Base-by-base conservation (phyloP, 2,113 vertebrate genomes). In the Macquaria ambigua region DNA sequence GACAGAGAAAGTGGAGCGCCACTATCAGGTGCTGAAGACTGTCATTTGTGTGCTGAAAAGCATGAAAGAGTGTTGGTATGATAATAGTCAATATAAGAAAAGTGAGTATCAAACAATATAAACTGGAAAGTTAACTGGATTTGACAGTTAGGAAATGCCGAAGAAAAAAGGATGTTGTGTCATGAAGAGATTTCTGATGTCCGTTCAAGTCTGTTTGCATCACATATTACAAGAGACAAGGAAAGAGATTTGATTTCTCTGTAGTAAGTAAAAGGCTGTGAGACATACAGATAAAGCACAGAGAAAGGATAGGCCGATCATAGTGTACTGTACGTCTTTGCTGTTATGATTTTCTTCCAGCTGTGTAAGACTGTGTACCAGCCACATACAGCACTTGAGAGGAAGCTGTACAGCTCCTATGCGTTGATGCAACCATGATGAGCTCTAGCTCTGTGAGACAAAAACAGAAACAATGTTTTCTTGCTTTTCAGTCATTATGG, bases 1-100 rank as follows among this genome's bases (percentile, higher is more conserved):
- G 20, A 56, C 21, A 37, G 12, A 71, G 37, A 68, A 76, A 79
- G 71, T 71, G 20, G 66, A 69, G 43, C 15, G 5, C 0, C 6
- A 46, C 84, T 63, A 68, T 81, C 74, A 76, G 68, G 64, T 67
- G 52, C 5, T 46, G 15, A 79, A 28, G 7, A 72, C n/a, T 41
- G 71, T 61, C 21, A 72, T 20, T 62, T 7, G 0, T 46, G 8
- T 72, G 53, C 74, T 63, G 25, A 55, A 73, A 84, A 34, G 48
- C 21, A 79, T 71, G 37, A 78, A 73, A 6, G 31, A 48, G 16
- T 12, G 5, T 9, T 2, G 0, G 23, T 20, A 39, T 59, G 48
- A 72, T 71, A 75, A 58, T 21, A 43, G 16, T 61, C 14, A 46
- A 41, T 37, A 50, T 25, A 25, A 46, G 20, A 28, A 43, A 62